These are phyloP conservation scores for Hemichromis elongatus DNA, from an alignment of 2,113 vertebrate species.

Conservation along the genomic window DNA sequence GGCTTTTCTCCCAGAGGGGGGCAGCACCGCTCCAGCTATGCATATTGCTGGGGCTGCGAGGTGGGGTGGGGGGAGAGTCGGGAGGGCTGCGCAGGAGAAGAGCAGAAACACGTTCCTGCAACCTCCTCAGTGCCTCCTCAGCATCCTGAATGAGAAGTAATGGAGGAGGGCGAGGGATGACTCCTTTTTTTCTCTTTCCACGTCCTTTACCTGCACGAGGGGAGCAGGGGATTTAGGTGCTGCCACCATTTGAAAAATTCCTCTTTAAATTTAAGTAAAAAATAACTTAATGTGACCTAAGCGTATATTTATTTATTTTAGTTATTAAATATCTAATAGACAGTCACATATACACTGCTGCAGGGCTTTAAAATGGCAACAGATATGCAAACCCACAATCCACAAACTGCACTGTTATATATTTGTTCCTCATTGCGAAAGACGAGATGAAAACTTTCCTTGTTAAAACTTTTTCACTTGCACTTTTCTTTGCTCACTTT, in stretches of 20 bases:
- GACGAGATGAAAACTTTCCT: background rate
- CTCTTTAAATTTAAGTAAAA: background rate
- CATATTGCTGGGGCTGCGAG: conserved; percentile 73
- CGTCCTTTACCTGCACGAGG: conserved; percentile 71
- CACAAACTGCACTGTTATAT: background rate
- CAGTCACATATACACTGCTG: background rate
- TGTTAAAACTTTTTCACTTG: background rate
- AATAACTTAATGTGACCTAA: background rate
- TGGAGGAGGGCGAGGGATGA: conserved; percentile 52
- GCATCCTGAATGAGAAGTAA: conserved; percentile 82
- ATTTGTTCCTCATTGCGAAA: background rate
- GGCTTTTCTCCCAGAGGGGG: conserved; percentile 83
- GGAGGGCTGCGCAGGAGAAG: conserved; percentile 72
- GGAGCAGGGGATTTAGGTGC: background rate
- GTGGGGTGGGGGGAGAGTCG: conserved; percentile 74
- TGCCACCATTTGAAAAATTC: background rate
- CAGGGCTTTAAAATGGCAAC: background rate
- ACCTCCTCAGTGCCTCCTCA: conserved; percentile 56
- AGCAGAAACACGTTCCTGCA: conserved; percentile 79
- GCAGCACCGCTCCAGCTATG: conserved; percentile 44
- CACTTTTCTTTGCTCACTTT: background rate
- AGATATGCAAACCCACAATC: background rate
- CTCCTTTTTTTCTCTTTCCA: conserved; percentile 70
- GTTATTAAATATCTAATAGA: background rate
- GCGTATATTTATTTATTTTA: background rate